Evolutionary conservation across 2,797 vertebrate genomes (phyloP).

Genomic region (Remorina albescens): DNA sequence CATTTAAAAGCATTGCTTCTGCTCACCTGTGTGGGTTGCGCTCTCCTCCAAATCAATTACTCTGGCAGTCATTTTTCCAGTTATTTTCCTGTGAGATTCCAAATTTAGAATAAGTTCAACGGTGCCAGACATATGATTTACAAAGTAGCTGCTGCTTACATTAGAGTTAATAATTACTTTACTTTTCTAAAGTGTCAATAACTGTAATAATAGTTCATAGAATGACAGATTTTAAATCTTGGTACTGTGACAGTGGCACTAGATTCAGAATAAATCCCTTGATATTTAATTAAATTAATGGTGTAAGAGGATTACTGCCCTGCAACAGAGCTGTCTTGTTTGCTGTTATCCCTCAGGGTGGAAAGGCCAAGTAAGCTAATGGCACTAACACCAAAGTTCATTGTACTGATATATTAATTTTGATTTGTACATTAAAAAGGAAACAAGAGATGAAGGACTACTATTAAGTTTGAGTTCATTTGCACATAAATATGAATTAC

Average conservation of each 20-base stretch:
- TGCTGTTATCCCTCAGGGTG: conserved; percentile 6
- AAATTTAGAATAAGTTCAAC: not conserved
- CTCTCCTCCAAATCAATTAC: conserved; percentile 88
- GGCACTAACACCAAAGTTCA: not conserved
- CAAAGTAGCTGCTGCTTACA: not conserved
- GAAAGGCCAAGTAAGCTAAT: conserved; percentile 9
- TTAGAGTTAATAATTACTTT: not conserved
- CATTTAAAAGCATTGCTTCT: not conserved
- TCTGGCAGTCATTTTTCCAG: conserved; percentile 78
- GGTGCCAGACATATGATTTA: not conserved
- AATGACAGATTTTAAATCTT: conserved; percentile 23
- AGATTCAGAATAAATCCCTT: conserved; percentile 18
- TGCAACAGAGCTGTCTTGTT: conserved; percentile 76
- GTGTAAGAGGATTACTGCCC: conserved; percentile 84
- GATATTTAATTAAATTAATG: conserved; percentile 77
- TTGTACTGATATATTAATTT: not conserved
- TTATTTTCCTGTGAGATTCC: conserved; percentile 50
- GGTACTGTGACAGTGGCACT: conserved; percentile 19
- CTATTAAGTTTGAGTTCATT: not conserved
- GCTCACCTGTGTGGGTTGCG: conserved; percentile 91
- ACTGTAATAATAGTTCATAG: no score
- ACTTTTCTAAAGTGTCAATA: not conserved
- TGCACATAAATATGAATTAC: not conserved
- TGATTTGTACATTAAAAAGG: not conserved
- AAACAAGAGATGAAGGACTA: no score